Percentiles rank a stretch among this genome's conserved stretches.
These are phyloP conservation scores for Oedothorax gibbosus DNA, from an alignment of 1,140 invertebrate species.

Conservation along the genomic window DNA sequence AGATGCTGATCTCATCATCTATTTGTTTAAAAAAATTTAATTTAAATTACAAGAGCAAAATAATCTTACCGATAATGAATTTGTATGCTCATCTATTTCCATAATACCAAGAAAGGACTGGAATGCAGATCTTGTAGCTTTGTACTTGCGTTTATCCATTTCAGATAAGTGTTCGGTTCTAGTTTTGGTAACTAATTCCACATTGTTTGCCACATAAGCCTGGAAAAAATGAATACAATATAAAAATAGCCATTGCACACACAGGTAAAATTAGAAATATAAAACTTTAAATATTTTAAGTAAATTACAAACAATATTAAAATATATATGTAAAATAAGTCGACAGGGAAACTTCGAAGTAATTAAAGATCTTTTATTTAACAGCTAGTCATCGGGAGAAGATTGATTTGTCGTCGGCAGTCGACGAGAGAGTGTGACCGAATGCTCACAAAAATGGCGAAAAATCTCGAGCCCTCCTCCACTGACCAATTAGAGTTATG, in stretches of 20 bases:
- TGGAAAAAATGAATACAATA: conserved; percentile 59
- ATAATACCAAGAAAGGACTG: conserved; percentile 90
- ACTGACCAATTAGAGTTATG: too few relatives aligned
- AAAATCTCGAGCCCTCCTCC: too few relatives aligned
- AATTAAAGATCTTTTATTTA: too few relatives aligned
- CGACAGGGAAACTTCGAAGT: not conserved
- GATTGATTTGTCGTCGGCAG: too few relatives aligned
- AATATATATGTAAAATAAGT: not conserved
- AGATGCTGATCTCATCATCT: too few relatives aligned
- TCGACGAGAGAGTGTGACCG: too few relatives aligned
- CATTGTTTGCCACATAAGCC: conserved; percentile 95
- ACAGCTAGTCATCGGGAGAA: too few relatives aligned
- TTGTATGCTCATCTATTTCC: conserved; percentile 71
- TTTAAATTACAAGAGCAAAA: not conserved
- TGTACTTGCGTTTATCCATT: conserved; percentile 75
- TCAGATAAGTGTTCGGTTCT: conserved; percentile 91
- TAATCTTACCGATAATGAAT: conserved; percentile 16
- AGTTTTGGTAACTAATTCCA: conserved; percentile 96
- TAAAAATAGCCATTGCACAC: not conserved
- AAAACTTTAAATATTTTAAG: not conserved
- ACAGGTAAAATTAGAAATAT: not conserved
- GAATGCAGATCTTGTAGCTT: conserved; percentile 73
- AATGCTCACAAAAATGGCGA: too few relatives aligned
- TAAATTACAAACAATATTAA: not conserved
- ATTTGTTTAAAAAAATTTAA: too few relatives aligned